These are phyloP conservation scores for Ormia ochracea DNA, from an alignment of 2,888 invertebrate genomes.

Conservation along the genomic window DNA sequence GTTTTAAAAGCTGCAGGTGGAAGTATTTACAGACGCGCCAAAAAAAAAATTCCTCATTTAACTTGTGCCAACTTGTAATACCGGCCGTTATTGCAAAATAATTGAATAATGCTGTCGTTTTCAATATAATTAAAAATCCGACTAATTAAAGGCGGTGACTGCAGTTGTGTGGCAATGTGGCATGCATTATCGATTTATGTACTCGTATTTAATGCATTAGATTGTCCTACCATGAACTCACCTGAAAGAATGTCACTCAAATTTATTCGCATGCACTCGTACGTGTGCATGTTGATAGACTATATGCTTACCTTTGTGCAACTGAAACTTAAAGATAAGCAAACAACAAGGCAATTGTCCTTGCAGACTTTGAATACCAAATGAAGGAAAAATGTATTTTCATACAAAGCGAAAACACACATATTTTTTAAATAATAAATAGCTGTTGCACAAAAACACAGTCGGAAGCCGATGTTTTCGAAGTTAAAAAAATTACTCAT, in stretches of 20 bases:
- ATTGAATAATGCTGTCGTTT: no score
- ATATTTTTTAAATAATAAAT: not conserved
- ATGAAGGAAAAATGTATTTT: not conserved
- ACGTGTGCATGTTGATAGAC: not conserved
- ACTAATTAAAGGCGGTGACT: no score
- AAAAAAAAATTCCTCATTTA: no score
- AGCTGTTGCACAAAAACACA: not conserved
- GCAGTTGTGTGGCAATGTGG: no score
- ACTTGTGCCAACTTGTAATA: no score
- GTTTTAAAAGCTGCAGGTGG: no score
- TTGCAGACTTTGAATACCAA: slow-evolving; percentile 23
- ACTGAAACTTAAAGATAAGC: slow-evolving; percentile 1
- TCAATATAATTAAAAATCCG: no score
- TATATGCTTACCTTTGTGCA: not conserved
- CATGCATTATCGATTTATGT: no score
- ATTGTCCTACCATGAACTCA: slow-evolving; percentile 33
- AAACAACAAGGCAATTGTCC: slow-evolving; percentile 27
- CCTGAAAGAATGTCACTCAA: slow-evolving; percentile 54
- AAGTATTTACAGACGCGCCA: no score
- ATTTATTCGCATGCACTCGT: not conserved
- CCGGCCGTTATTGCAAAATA: no score
- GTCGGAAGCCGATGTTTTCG: not conserved
- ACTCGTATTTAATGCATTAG: not conserved
- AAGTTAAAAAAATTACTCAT: no score
- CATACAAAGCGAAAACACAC: slow-evolving; percentile 3